These are phyloP conservation scores for Nephrotoma guestfalica DNA, from an alignment of 2,888 invertebrate genomes.

Conservation along the genomic window DNA sequence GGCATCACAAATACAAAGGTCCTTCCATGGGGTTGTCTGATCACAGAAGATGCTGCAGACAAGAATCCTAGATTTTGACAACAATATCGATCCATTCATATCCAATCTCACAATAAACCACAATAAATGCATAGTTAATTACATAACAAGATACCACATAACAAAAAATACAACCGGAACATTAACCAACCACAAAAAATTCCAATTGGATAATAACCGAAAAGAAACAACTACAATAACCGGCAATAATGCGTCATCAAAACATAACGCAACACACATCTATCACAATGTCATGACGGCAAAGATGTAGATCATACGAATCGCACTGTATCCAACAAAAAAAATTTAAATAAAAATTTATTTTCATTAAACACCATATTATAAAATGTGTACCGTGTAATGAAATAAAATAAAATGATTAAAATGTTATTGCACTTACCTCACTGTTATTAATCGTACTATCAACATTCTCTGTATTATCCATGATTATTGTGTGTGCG, in stretches of 20 bases:
- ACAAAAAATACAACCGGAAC: background rate
- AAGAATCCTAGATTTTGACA: too few relatives aligned
- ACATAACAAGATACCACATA: background rate
- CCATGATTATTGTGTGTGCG: constrained; percentile 3
- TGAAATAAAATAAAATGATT: background rate
- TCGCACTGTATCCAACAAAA: background rate
- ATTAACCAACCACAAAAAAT: background rate
- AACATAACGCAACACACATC: background rate
- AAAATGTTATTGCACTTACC: constrained; percentile 4
- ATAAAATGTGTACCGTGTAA: background rate
- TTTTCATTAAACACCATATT: background rate
- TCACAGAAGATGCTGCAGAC: too few relatives aligned
- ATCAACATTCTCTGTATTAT: constrained; percentile 1
- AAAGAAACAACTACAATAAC: background rate
- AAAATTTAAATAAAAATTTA: too few relatives aligned
- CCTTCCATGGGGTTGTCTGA: too few relatives aligned
- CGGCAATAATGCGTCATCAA: background rate
- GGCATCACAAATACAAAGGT: too few relatives aligned
- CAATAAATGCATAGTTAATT: background rate
- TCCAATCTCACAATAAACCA: background rate
- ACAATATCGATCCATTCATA: too few relatives aligned
- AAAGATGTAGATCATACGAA: background rate
- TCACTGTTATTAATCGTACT: background rate
- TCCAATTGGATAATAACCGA: background rate
- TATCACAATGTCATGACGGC: background rate